These are phyloP conservation scores for Idaea straminata DNA, from an alignment of 2,888 invertebrate genomes.

Conservation along the genomic window DNA sequence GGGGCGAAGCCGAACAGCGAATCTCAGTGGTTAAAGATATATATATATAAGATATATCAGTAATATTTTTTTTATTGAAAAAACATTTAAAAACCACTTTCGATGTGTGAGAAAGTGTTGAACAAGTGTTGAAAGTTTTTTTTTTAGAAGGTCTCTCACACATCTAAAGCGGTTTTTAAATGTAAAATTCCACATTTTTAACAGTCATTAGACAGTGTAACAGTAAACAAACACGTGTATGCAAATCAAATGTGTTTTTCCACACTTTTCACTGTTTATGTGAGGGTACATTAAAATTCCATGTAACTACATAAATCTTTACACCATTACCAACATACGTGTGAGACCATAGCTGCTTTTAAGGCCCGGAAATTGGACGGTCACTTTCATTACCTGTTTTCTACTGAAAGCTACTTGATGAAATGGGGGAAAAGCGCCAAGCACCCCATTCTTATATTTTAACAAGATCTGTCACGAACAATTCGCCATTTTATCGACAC, in stretches of 20 bases:
- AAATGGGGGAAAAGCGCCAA: not conserved
- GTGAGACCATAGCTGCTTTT: constrained; percentile 54
- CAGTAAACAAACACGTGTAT: constrained; percentile 2
- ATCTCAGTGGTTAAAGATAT: no score
- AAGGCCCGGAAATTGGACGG: constrained; percentile 61
- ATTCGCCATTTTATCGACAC: no score
- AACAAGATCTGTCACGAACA: no score
- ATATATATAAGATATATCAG: no score
- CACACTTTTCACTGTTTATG: constrained; percentile 13
- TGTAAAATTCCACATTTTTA: not conserved
- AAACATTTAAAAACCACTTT: no score
- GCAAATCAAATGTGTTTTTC: constrained; percentile 9
- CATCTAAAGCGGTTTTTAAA: no score
- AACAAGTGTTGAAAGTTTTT: no score
- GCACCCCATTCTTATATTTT: no score
- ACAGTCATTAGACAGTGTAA: not conserved
- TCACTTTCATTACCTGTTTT: constrained; percentile 48
- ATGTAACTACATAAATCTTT: constrained; percentile 63
- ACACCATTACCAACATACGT: constrained; percentile 45
- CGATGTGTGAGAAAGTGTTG: no score
- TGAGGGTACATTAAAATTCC: constrained; percentile 59
- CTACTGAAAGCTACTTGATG: constrained; percentile 23
- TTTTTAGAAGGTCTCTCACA: no score
- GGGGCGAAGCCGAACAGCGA: no score
- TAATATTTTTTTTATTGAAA: no score